Base-by-base conservation (phyloP, 2,888 invertebrate species). In the Ptychoptera albimana region DNA sequence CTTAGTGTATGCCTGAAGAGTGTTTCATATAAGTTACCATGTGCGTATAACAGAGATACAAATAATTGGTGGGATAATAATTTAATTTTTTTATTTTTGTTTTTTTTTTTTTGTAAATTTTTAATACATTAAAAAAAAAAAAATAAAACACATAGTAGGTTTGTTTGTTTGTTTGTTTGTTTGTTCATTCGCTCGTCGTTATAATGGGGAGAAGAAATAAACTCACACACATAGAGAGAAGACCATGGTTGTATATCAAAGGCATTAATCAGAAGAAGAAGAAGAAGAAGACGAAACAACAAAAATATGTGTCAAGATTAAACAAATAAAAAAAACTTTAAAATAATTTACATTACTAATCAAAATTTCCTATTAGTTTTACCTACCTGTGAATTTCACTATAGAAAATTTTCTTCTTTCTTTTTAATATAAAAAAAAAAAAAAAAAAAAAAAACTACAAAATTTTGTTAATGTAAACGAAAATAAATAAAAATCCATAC, bases 1-100 rank as follows among this genome's bases (percentile, higher is more conserved):
- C 35, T 42, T 34, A 13, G 12, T 42, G 30, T 42, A 35, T 37
- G 37, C 14, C 13, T 37, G 12, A 13, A 9, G n/a, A 13, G n/a
- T 3, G 6, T 13, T n/a, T 37, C 12, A 4, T 12, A 13, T 34
- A 12, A 37, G n/a, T 13, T 13, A 37, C 2, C 9, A 37, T 13
- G 13, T 39, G 11, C 29, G 39, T 23, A 23, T 23, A 11, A 30
- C 11, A 39, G 39, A 39, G 30, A 39, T 23, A 37, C 37, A 37
- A 14, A 13, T 37, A 37, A 35, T 15, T 43, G 43, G 37, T 43
- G 37, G 43, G 37, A 38, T 39, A 39, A 23, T 23, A 23, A 23
- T 23, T 23, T 23, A 23, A 23, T 23, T 23, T 23, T 23, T 23
- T 23, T 23, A 7, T 23, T 23, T 23, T 23, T 23, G 23, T 23